Percentiles rank a stretch among this genome's conserved stretches.
phyloP scores from a whole-genome alignment of 2,797 vertebrate genomes.

The Tragopan temminckii region DNA sequence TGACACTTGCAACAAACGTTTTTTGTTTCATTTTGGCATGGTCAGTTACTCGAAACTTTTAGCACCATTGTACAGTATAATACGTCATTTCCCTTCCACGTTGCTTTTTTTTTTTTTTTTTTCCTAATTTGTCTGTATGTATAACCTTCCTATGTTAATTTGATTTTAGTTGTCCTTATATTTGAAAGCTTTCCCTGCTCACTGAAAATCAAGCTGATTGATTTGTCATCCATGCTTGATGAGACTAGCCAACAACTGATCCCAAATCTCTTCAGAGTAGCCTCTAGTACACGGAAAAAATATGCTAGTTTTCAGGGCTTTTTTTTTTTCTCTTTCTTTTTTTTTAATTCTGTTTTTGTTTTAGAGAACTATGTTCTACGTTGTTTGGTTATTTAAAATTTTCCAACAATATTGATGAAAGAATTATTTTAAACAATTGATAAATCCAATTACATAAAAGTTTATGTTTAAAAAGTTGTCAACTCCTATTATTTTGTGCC shows the following conservation, averaged over 20 bases:
- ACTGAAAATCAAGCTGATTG: conserved; percentile 1
- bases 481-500: background rate
- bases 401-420: background rate
- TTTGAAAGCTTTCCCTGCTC: background rate
- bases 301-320: background rate
- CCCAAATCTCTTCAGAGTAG: background rate
- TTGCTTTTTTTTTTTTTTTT: background rate
- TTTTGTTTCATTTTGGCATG: conserved; percentile 42
- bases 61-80: conserved; percentile 8
- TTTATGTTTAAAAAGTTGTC: background rate
- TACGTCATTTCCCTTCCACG: background rate
- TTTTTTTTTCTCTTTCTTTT: background rate
- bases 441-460: background rate
- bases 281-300: background rate
- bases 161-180: background rate
- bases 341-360: background rate
- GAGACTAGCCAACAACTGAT: background rate
- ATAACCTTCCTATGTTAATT: background rate
- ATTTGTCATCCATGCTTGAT: background rate
- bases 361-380: background rate
- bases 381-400: background rate
- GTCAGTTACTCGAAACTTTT: background rate
- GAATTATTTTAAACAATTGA: background rate
- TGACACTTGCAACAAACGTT: background rate
- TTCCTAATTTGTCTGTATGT: background rate